Evolutionary conservation across 1,140 invertebrate species (phyloP).

Genomic region (Pissodes strobi): DNA sequence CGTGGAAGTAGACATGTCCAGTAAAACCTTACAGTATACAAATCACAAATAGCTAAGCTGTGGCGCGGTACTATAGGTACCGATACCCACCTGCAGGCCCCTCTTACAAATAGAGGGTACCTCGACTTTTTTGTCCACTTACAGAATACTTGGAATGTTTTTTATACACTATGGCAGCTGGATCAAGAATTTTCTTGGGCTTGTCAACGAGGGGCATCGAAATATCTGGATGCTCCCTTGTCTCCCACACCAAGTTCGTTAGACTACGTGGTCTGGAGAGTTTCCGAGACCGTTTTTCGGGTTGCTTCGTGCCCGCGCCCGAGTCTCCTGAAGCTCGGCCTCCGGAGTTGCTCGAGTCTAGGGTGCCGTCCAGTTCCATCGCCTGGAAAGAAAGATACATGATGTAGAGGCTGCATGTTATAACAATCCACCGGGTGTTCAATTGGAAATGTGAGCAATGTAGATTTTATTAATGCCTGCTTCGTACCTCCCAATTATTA

Average conservation of each 20-base stretch:
- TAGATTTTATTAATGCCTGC: too few species aligned
- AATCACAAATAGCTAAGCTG: conserved; percentile 43
- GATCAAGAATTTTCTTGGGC: conserved; percentile 48
- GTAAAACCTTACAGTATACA: conserved; percentile 37
- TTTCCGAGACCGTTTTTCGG: conserved; percentile 78
- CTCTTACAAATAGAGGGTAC: conserved; percentile 52
- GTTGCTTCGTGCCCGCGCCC: conserved; percentile 72
- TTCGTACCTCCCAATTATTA: too few species aligned
- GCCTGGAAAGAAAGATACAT: conserved; percentile 57
- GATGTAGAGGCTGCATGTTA: too few species aligned
- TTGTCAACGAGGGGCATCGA: conserved; percentile 52
- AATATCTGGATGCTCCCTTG: conserved; percentile 52
- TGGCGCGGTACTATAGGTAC: neutral
- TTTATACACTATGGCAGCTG: conserved; percentile 50
- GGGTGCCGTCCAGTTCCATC: conserved; percentile 76
- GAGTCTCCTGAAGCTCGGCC: conserved; percentile 84
- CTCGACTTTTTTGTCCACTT: conserved; percentile 42
- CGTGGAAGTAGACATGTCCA: conserved; percentile 16
- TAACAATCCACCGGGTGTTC: too few species aligned
- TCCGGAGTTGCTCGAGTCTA: conserved; percentile 86
- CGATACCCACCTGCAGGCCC: neutral
- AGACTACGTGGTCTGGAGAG: conserved; percentile 78
- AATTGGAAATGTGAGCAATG: too few species aligned
- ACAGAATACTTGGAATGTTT: conserved; percentile 53
- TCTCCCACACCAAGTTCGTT: conserved; percentile 82